Conservation (phyloP, 2,797 vertebrate genomes). For the Pteropus rufus region DNA sequence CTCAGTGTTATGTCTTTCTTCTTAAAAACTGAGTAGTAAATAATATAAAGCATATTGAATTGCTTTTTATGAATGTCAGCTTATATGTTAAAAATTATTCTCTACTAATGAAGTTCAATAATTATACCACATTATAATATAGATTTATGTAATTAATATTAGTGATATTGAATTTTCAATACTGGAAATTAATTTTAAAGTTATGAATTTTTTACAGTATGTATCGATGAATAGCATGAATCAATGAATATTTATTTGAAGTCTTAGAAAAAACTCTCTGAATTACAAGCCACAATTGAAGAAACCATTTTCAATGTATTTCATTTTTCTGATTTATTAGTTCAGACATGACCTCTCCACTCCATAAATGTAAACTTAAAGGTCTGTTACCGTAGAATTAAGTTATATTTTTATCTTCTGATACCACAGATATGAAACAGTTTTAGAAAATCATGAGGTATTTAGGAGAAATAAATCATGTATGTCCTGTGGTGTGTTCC, state of each 20-base stretch:
- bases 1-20: not conserved
- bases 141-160: not conserved
- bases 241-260: not conserved
- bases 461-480: slow-evolving; percentile 72
- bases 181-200: not conserved
- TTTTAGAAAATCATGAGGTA: slow-evolving; percentile 70
- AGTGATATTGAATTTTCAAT: not conserved
- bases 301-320: not conserved
- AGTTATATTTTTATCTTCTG: slow-evolving; percentile 51
- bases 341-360: not conserved
- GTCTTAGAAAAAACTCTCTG: not conserved
- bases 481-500: slow-evolving; percentile 64
- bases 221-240: not conserved
- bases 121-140: not conserved
- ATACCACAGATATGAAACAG: slow-evolving; percentile 43
- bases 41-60: not conserved
- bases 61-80: not conserved
- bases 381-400: not conserved
- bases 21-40: not conserved
- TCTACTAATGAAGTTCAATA: not conserved
- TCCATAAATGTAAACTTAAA: not conserved
- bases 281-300: not conserved
- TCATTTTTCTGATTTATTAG: not conserved
- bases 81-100: not conserved
- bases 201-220: not conserved